Base-by-base conservation (phyloP, 2,797 vertebrate species). In the Liasis olivaceus region DNA sequence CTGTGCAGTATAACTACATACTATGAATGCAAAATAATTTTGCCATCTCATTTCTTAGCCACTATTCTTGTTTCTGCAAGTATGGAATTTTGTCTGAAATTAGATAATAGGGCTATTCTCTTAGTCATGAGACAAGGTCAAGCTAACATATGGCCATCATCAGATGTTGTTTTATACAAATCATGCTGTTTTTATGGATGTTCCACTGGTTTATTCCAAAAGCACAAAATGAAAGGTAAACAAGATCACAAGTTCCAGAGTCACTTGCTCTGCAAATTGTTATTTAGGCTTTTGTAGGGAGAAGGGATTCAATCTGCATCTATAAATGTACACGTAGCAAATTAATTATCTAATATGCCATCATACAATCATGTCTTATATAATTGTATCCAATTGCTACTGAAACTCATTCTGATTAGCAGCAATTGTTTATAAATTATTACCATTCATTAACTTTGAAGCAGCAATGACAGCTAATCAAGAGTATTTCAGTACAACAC, bases 381-480 rank as follows among this genome's bases (percentile, higher is more conserved):
- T 97, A 95, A 97, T 97, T 97, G 97, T 91, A 96, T 93, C 86
- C 91, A 95, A 1, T 96, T 97, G 97, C 95, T 96, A 64, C 90
- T 95, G 95, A 94, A 97, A 97, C 95, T 97, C 95, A 95, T 97
- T 97, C 95, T 96, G 88, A 88, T 36, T 89, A 87, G 92, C 88
- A 56, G 60, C 91, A 94, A 92, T 95, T 95, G 93, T 95, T 97
- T 96, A 97, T 97, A 96, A 97, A 97, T 97, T 96, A 97, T 96
- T 96, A 96, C 31, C 85, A 94, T 91, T 95, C 94, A 96, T 97
- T 97, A 95, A 96, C 81, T 95, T 94, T 1, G 56, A 89, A 89
- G 90, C 94, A 94, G 91, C 59, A 92, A 13, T 95, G 97, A 97
- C 97, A 96, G 94, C 95, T 97, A 96, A 97, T 96, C 95, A 96